Evolutionary conservation across 2,888 invertebrate genomes (phyloP).

Genomic region (Campaea margaritaria): DNA sequence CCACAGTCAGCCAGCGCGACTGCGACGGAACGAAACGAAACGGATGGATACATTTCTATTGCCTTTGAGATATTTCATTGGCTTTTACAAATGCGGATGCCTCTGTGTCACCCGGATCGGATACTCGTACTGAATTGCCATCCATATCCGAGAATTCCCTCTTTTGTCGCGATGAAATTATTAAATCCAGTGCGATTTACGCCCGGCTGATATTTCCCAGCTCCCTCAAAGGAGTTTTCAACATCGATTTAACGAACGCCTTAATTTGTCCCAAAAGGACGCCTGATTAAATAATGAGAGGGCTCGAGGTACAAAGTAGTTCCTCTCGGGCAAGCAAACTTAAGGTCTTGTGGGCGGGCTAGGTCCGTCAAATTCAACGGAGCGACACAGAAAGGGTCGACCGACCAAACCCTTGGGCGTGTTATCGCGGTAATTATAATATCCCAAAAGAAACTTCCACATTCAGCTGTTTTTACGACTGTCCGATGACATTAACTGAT

Average conservation of each 20-base stretch:
- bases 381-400: slow-evolving; percentile 65
- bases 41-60: slow-evolving; percentile 64
- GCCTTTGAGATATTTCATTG: slow-evolving; percentile 67
- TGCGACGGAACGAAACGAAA: slow-evolving; percentile 55
- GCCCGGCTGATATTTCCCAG: slow-evolving; percentile 24
- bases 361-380: slow-evolving; percentile 45
- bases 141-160: slow-evolving; percentile 40
- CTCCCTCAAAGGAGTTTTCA: slow-evolving; percentile 32
- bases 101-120: slow-evolving; percentile 47
- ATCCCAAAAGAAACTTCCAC: slow-evolving; percentile 49
- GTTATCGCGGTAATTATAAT: slow-evolving; percentile 65
- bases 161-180: slow-evolving; percentile 46
- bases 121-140: slow-evolving; percentile 41
- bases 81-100: slow-evolving; percentile 63
- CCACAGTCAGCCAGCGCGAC: slow-evolving; percentile 52
- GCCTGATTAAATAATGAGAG: slow-evolving; percentile 38
- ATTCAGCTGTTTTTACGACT: slow-evolving; percentile 53
- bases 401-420: slow-evolving; percentile 52
- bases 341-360: slow-evolving; percentile 48
- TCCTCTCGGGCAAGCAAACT: slow-evolving; percentile 38
- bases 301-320: slow-evolving; percentile 24
- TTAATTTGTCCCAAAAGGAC: slow-evolving; percentile 32
- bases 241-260: slow-evolving; percentile 28
- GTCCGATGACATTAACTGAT: slow-evolving; percentile 36
- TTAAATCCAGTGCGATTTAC: slow-evolving; percentile 43